Percentiles rank a stretch among this genome's conserved stretches.
These are phyloP conservation scores for fruit fly (Drosophila melanogaster) DNA, from an alignment of 1,140 invertebrate species.

Conservation along the genomic window Release_6_plus_ISO1_MT NT_033779.5:1100501-1101000, in stretches of 20 bases:
- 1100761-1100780: slow-evolving; percentile 2
- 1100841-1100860: slow-evolving; percentile 20
- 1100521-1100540: slow-evolving; percentile 18
- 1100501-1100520: slow-evolving; percentile 7
- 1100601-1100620: slow-evolving; percentile 1
- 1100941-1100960: slow-evolving; percentile 49
- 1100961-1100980: slow-evolving; percentile 48
- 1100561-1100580: slow-evolving; percentile 17
- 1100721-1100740: slow-evolving; percentile 22
- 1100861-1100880: slow-evolving; percentile 32
- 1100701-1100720: slow-evolving; percentile 26
- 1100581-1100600: slow-evolving; percentile 38
- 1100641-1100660: slow-evolving; percentile 16
- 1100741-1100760: slow-evolving; percentile 5
- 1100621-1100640: background rate
- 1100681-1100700: slow-evolving; percentile 2
- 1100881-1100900: slow-evolving; percentile 32
- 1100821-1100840: slow-evolving; percentile 16
- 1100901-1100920: slow-evolving; percentile 45
- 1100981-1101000: slow-evolving; percentile 45
- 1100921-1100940: slow-evolving; percentile 44
- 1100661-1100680: slow-evolving; percentile 20
- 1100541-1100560: slow-evolving; percentile 8
- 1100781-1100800: slow-evolving; percentile 28
- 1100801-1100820: slow-evolving; percentile 26